phyloP scores from a whole-genome alignment of 2,113 vertebrate species.

The Rostratula benghalensis region DNA sequence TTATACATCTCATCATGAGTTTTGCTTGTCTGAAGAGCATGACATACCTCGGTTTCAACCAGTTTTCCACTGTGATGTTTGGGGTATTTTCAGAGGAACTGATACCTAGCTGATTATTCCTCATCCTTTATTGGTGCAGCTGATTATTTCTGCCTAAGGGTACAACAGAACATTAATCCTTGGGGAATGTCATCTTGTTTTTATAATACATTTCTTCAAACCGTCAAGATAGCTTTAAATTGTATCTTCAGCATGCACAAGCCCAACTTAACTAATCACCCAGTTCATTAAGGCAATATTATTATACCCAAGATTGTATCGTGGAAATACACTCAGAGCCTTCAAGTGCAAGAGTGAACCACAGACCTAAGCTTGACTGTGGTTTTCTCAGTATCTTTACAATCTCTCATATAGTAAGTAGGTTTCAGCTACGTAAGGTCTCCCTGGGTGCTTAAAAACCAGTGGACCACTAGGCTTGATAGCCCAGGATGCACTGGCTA shows the following conservation, averaged over 20 bases:
- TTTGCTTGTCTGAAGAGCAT: background rate
- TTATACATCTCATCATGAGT: background rate
- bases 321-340: background rate
- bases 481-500: background rate
- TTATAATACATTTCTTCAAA: background rate
- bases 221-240: background rate
- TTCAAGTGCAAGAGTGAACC: background rate
- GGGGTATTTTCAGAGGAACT: constrained; percentile 46
- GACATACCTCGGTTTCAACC: background rate
- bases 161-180: background rate
- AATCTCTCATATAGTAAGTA: background rate
- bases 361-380: background rate
- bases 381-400: background rate
- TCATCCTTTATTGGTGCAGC: background rate
- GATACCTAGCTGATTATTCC: background rate
- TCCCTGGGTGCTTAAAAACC: background rate
- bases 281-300: background rate
- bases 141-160: background rate
- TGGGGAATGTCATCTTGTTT: background rate
- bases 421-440: background rate
- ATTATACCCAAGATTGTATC: background rate
- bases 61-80: background rate
- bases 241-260: background rate
- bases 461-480: background rate
- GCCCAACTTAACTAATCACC: background rate